A percentile compares a stretch with the other conserved stretches of the same genome.
Evolutionary conservation across 2,797 vertebrate species (phyloP).

Genomic region (Austrolebias charrua): DNA sequence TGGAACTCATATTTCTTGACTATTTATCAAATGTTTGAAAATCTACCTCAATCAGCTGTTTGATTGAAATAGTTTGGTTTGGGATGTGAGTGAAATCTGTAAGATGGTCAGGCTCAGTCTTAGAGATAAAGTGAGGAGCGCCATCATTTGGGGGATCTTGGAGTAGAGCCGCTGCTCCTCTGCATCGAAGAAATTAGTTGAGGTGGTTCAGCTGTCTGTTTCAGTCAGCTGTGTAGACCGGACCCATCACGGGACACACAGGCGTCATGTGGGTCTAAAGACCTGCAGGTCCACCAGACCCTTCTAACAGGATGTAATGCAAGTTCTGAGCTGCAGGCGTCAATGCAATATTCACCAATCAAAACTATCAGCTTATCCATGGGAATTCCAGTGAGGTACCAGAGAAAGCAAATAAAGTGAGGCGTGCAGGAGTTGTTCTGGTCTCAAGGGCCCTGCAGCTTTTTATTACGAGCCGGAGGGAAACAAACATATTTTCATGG

Average conservation of each 20-base stretch:
- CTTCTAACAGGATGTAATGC: slow-evolving; percentile 33
- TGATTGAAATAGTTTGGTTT: too few relatives aligned
- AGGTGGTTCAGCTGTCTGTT: neutral
- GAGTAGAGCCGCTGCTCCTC: too few relatives aligned
- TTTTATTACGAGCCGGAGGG: slow-evolving; percentile 50
- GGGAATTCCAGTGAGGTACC: slow-evolving; percentile 19
- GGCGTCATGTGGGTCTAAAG: slow-evolving; percentile 5
- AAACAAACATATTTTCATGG: slow-evolving; percentile 58
- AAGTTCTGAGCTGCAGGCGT: slow-evolving; percentile 45
- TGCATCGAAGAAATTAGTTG: too few relatives aligned
- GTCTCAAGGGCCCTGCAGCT: slow-evolving; percentile 43
- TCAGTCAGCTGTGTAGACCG: neutral
- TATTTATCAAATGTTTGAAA: too few relatives aligned
- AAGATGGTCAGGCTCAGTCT: too few relatives aligned
- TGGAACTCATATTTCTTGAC: too few relatives aligned
- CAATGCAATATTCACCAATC: slow-evolving; percentile 55
- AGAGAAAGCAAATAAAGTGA: slow-evolving; percentile 53
- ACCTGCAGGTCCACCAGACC: slow-evolving; percentile 16
- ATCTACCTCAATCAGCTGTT: too few relatives aligned
- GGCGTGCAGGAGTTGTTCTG: slow-evolving; percentile 53
- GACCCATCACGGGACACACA: neutral
- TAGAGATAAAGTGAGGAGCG: too few relatives aligned
- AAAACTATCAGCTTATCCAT: slow-evolving; percentile 54
- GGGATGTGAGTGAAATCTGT: too few relatives aligned
- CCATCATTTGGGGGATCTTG: too few relatives aligned